Evolutionary conservation across 53 echinoderm and acorn worm species (phyloP), one percentile per base, ranked within the genome.

Genomic region (Mesocentrotus franciscanus): DNA sequence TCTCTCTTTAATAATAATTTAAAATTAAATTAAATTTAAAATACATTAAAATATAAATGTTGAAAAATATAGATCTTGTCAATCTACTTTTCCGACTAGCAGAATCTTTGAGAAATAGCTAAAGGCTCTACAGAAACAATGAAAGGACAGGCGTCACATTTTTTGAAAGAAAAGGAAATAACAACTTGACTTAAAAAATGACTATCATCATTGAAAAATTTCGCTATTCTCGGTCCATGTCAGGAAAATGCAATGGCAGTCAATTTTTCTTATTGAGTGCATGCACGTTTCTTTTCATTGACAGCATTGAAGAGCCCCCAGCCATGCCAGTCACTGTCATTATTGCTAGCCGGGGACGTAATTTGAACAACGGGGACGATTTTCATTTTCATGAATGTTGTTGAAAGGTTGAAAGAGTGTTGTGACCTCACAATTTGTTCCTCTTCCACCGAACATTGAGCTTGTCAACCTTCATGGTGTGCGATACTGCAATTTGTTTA

Each of bases 321-420:
- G 81, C 9, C 18, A 39, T 81, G 81, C 22, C 81, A 81, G 17
- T 81, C 81, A 81, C 36, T 81, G 39, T 42, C 42, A 18, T 36
- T 33, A 11, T 14, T 33, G 64, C 30, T 14, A 33, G 27, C 30
- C 33, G 4, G 39, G 36, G 42, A 81, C 22, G 20, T 81, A 17
- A 81, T 79, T 36, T 81, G 81, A 81, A 81, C 17, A 42, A 39
- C 42, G 81, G 74, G 18, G 22, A 81, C 81, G 42, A 76, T 76
- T 76, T 14, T 30, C 27, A 4, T 32, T 76, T 76, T 24, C 4
- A 42, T 81, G 81, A 81, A 81, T 81, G 76, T 32, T 27, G n/a
- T 32, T 81, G 42, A 81, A 81, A 81, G 81, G 81, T 81, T 81
- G 39, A 36, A 36, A 81, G 81, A 81, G 42, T 81, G 81, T 81